Base-by-base conservation (phyloP, 1,140 invertebrate species). In the Euschistus heros region DNA sequence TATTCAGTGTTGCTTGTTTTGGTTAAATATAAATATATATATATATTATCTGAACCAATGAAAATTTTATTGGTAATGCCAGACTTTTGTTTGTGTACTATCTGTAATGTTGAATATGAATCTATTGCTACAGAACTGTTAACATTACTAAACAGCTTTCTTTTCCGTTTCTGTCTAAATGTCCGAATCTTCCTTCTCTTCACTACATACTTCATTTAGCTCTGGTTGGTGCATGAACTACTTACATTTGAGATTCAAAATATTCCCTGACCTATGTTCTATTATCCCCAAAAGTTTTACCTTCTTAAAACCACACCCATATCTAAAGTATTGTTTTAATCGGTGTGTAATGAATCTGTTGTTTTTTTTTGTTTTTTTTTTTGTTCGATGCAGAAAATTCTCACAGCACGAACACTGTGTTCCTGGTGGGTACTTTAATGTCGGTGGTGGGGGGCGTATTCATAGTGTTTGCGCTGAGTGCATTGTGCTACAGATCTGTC, bases 401-500 rank as follows among this genome's bases (percentile, higher is more conserved):
- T 83, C 88, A 91, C 83, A 89, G 90, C 80, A 92, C 89, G 79
- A 92, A 92, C 85, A 92, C 91, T 81, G 88, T 92, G 80, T 91
- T 91, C 85, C 86, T 97, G 83, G 93, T 97, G 79, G 90, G 88
- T 83, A 91, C 93, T 80, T 88, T 97, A 82, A 94, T 95, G 84
- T 94, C 92, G 79, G 92, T 95, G 83, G 92, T 97, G 84, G 93
- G 93, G 82, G 91, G 91, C 82, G 92, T 97, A 82, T 95, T 97
- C 86, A 86, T 97, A 82, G 86, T 94, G 83, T 94, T 97, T 87
- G 91, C 92, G 80, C 86, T 94, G 81, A 91, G 95, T 85, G 92
- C 94, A 82, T 88, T 96, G 82, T 97, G 94, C 87, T 97, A 97
- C 89, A 94, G 94, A 90, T 93, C 89, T 91, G 89, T 93, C 84